Percentiles rank a stretch among this genome's conserved stretches.
Conservation (phyloP, 2,113 vertebrate species). For the Actenoides lindsayi region DNA sequence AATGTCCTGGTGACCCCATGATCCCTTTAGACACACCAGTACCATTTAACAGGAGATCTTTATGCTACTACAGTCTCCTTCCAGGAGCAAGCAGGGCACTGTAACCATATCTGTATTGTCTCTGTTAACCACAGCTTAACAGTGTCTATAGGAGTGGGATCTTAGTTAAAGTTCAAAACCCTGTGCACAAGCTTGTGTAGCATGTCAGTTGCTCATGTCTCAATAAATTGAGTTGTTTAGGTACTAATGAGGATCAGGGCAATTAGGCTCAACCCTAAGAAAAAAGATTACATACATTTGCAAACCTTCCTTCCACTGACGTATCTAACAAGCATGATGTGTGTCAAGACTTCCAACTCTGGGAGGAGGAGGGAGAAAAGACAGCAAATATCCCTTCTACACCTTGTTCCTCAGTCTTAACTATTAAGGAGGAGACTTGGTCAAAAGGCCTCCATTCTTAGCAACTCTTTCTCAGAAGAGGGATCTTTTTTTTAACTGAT, state of each 20-base stretch:
- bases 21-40: not conserved
- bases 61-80: not conserved
- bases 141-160: not conserved
- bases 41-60: not conserved
- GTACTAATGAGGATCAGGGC: not conserved
- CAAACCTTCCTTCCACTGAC: not conserved
- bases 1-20: not conserved
- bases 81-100: not conserved
- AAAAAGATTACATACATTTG: not conserved
- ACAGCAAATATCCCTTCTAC: not conserved
- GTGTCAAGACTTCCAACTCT: not conserved
- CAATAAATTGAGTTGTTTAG: not conserved
- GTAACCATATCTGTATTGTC: not conserved
- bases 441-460: not conserved
- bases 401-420: not conserved
- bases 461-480: not conserved
- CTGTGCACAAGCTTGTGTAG: not conserved
- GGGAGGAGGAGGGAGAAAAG: not conserved
- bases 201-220: not conserved
- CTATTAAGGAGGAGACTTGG: not conserved
- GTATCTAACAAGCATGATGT: not conserved
- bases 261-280: not conserved
- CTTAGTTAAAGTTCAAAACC: not conserved
- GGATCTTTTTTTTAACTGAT: not conserved
- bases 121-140: not conserved